Conservation (phyloP, 2,888 invertebrate species). For the Tortricodes alternella region DNA sequence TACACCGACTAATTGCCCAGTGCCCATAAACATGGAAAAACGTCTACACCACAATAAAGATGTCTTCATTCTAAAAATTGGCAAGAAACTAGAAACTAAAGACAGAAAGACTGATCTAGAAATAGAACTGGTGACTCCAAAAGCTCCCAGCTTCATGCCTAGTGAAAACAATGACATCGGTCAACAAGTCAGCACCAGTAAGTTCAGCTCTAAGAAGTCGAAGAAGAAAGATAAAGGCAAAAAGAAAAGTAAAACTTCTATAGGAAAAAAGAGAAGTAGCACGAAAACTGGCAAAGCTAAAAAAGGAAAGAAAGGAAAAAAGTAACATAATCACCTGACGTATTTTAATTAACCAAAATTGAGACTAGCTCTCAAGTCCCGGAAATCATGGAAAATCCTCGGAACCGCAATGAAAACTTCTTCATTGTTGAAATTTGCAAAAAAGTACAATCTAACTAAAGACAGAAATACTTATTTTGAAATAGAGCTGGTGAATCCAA, state of each 20-base stretch:
- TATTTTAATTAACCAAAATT: too few species aligned
- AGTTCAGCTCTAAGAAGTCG: constrained; percentile 40
- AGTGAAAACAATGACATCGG: constrained; percentile 46
- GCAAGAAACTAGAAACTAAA: constrained; percentile 72
- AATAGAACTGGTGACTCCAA: constrained; percentile 74
- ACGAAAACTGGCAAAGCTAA: constrained; percentile 31
- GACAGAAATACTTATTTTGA: constrained; percentile 76
- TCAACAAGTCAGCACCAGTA: constrained; percentile 56
- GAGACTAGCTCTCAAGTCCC: constrained; percentile 66
- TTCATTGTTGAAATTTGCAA: constrained; percentile 77
- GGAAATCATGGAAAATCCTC: constrained; percentile 63
- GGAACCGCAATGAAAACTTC: constrained; percentile 68
- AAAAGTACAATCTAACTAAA: constrained; percentile 69
- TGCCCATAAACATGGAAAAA: constrained; percentile 69
- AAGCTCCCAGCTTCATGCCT: constrained; percentile 50
- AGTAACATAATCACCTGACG: constrained; percentile 17
- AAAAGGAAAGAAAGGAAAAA: constrained; percentile 40
- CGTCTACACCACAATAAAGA: constrained; percentile 63
- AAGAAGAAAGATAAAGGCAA: constrained; percentile 40
- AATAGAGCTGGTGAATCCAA: constrained; percentile 74
- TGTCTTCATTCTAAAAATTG: constrained; percentile 75
- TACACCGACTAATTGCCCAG: constrained; percentile 69
- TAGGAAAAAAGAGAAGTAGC: constrained; percentile 40
- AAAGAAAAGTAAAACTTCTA: constrained; percentile 39
- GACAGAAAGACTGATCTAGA: constrained; percentile 76